Evolutionary conservation across 2,888 invertebrate species (phyloP).

Genomic region (Macrophya annulata): DNA sequence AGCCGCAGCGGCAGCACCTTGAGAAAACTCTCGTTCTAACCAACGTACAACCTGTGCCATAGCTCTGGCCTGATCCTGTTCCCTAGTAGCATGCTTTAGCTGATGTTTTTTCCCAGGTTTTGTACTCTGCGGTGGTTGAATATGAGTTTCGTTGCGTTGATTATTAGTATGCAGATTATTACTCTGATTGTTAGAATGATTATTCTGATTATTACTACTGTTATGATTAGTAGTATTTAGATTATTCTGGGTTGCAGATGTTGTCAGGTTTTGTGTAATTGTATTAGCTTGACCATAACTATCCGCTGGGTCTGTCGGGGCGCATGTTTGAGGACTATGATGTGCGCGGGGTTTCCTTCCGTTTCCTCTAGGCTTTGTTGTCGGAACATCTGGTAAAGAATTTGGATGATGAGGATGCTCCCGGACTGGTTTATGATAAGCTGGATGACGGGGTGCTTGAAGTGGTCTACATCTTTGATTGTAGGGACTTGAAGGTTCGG

Average conservation of each 20-base stretch:
- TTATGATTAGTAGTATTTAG: constrained; percentile 41
- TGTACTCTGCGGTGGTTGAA: constrained; percentile 75
- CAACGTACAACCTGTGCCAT: constrained; percentile 81
- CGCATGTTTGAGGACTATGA: constrained; percentile 56
- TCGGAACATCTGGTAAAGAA: constrained; percentile 69
- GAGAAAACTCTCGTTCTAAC: constrained; percentile 75
- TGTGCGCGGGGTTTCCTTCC: constrained; percentile 68
- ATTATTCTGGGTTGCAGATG: constrained; percentile 44
- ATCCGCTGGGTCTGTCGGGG: constrained; percentile 30
- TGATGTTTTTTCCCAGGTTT: constrained; percentile 79
- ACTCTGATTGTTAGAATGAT: constrained; percentile 67
- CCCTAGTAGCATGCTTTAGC: constrained; percentile 82
- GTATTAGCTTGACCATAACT: constrained; percentile 38
- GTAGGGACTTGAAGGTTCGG: constrained; percentile 69
- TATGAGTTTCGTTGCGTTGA: constrained; percentile 70
- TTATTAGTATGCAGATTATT: constrained; percentile 64
- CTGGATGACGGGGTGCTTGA: constrained; percentile 47
- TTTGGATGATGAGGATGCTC: constrained; percentile 68
- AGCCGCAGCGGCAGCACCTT: constrained; percentile 71
- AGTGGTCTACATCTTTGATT: constrained; percentile 64
- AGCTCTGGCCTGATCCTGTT: constrained; percentile 83
- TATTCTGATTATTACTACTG: constrained; percentile 56
- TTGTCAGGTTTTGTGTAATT: constrained; percentile 35
- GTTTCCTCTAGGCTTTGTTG: constrained; percentile 68
- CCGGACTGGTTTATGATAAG: constrained; percentile 74